Evolutionary conservation across 2,888 invertebrate genomes (phyloP).

Genomic region (Eurois occulta): DNA sequence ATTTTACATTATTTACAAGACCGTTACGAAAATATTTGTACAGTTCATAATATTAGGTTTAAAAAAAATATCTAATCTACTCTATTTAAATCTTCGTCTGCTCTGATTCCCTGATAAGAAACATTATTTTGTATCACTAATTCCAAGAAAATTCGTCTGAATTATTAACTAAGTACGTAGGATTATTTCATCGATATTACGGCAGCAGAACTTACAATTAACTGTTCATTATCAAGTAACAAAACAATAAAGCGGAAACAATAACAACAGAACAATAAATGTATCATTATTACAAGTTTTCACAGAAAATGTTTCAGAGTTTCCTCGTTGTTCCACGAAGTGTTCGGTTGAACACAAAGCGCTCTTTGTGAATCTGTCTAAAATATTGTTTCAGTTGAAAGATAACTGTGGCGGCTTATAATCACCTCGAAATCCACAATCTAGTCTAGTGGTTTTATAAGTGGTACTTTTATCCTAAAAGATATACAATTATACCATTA

Average conservation of each 20-base stretch:
- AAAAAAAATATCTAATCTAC: neutral
- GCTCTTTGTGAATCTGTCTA: conserved; percentile 22
- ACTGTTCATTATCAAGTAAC: neutral
- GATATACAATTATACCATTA: neutral
- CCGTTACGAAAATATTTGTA: conserved; percentile 43
- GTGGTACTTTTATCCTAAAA: neutral
- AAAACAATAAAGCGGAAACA: neutral
- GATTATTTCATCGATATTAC: neutral
- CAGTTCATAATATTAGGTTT: conserved; percentile 14
- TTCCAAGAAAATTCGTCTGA: neutral
- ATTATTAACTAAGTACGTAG: neutral
- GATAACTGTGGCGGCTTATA: neutral
- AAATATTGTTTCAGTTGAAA: conserved; percentile 12
- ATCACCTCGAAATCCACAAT: conserved; percentile 1
- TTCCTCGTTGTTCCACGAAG: neutral
- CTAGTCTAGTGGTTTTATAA: neutral
- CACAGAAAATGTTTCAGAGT: conserved; percentile 20
- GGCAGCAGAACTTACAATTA: neutral
- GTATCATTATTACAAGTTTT: neutral
- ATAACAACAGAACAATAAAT: neutral
- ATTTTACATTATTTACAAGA: conserved; percentile 52
- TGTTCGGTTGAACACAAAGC: conserved; percentile 9
- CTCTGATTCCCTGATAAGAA: neutral
- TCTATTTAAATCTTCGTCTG: neutral
- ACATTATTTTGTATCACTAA: neutral